Conservation (phyloP, 1,140 invertebrate species). For the Elymnias hypermnestra region DNA sequence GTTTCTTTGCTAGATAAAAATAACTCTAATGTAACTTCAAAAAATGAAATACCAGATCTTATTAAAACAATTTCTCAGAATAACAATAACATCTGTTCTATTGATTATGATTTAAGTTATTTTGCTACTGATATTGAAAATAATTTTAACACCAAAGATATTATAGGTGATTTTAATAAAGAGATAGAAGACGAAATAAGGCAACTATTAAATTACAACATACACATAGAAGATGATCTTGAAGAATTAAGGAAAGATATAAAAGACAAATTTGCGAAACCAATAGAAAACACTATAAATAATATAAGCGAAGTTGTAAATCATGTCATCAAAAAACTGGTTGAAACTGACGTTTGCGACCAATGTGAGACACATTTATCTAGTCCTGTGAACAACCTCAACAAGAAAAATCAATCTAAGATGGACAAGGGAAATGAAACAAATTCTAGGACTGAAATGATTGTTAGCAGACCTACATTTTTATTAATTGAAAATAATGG, state of each 20-base stretch:
- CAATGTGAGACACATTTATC: constrained; percentile 20
- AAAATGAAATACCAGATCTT: constrained; percentile 58
- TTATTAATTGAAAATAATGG: constrained; percentile 57
- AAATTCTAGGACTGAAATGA: constrained; percentile 58
- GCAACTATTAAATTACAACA: constrained; percentile 62
- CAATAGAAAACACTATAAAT: constrained; percentile 69
- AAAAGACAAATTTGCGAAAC: constrained; percentile 66
- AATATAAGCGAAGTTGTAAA: constrained; percentile 74
- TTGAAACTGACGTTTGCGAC: constrained; percentile 41
- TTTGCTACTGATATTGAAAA: constrained; percentile 63
- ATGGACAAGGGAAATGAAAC: constrained; percentile 57
- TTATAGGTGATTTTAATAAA: constrained; percentile 76
- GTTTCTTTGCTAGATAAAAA: constrained; percentile 15
- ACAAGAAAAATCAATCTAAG: constrained; percentile 35
- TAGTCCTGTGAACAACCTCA: constrained; percentile 17
- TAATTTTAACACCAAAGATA: constrained; percentile 65
- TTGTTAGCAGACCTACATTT: constrained; percentile 65
- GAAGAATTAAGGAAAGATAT: constrained; percentile 71
- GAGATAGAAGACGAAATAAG: constrained; percentile 76
- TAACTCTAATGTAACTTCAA: constrained; percentile 6
- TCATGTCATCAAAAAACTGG: constrained; percentile 69
- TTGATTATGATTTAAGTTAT: constrained; percentile 40
- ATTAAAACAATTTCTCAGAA: constrained; percentile 51
- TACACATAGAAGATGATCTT: constrained; percentile 69
- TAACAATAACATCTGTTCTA: constrained; percentile 42